Evolutionary conservation across 2,113 vertebrate genomes (phyloP).

Genomic region (Psilopsiagon aymara): DNA sequence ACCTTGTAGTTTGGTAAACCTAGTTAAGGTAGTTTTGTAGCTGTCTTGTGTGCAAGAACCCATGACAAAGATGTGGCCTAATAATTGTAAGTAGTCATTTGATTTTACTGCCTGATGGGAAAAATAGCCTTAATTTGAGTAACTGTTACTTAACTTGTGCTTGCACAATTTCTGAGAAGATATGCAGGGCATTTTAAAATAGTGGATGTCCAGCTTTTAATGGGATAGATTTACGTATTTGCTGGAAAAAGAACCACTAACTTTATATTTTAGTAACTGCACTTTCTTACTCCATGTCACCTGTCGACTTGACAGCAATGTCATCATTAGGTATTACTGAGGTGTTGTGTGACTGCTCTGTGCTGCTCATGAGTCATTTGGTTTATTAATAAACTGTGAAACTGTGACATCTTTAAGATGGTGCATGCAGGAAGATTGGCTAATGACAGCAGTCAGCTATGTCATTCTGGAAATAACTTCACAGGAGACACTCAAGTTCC

Average conservation of each 20-base stretch:
- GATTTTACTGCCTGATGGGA: background rate
- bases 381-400: slow-evolving; percentile 26
- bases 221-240: background rate
- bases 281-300: background rate
- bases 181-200: background rate
- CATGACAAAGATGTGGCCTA: background rate
- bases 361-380: background rate
- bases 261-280: background rate
- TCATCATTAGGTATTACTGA: background rate
- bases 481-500: background rate
- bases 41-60: background rate
- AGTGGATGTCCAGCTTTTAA: background rate
- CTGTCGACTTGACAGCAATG: background rate
- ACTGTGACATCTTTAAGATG: background rate
- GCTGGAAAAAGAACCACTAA: background rate
- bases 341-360: background rate
- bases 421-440: background rate
- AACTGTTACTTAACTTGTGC: background rate
- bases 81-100: background rate
- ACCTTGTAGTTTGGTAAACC: background rate
- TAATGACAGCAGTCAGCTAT: background rate
- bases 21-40: background rate
- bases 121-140: background rate
- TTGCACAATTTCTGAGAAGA: background rate
- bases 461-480: background rate